These are phyloP conservation scores for Lasiommata megera DNA, from an alignment of 2,888 invertebrate genomes.

Conservation along the genomic window DNA sequence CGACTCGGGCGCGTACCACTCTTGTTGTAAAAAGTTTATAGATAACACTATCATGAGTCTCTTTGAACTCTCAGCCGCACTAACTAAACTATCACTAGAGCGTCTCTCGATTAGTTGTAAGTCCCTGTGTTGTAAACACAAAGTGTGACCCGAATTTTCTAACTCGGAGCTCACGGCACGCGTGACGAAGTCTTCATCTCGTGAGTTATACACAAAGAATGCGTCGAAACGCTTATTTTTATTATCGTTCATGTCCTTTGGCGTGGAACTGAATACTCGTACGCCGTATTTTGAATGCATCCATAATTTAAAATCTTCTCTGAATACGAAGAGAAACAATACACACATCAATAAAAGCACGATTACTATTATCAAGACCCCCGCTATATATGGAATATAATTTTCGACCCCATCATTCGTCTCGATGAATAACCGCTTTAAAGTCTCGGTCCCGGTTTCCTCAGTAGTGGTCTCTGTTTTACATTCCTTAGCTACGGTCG, in stretches of 20 bases:
- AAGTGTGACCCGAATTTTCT: conserved; percentile 83
- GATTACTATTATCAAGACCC: conserved; percentile 85
- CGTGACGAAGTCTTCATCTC: conserved; percentile 88
- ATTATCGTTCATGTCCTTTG: conserved; percentile 78
- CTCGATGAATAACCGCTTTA: conserved; percentile 82
- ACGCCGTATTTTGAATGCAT: conserved; percentile 89
- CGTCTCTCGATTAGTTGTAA: conserved; percentile 81
- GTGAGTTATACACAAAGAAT: conserved; percentile 92
- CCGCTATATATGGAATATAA: conserved; percentile 88
- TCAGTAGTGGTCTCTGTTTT: conserved; percentile 84
- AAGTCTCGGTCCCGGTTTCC: conserved; percentile 81
- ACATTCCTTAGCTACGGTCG: conserved; percentile 78
- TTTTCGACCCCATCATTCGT: conserved; percentile 85
- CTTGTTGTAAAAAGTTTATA: conserved; percentile 89
- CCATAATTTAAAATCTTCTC: conserved; percentile 90
- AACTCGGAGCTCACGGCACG: conserved; percentile 86
- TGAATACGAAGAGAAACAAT: conserved; percentile 84
- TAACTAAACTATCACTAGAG: conserved; percentile 75
- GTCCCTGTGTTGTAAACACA: conserved; percentile 87
- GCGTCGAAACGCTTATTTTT: conserved; percentile 91
- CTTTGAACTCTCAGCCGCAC: conserved; percentile 83
- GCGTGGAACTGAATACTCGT: conserved; percentile 84
- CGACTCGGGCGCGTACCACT: conserved; percentile 92
- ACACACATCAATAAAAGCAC: conserved; percentile 86
- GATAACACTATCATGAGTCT: conserved; percentile 91